Base-by-base conservation (phyloP, 2,797 vertebrate species). In the Arctocebus calabarensis region DNA sequence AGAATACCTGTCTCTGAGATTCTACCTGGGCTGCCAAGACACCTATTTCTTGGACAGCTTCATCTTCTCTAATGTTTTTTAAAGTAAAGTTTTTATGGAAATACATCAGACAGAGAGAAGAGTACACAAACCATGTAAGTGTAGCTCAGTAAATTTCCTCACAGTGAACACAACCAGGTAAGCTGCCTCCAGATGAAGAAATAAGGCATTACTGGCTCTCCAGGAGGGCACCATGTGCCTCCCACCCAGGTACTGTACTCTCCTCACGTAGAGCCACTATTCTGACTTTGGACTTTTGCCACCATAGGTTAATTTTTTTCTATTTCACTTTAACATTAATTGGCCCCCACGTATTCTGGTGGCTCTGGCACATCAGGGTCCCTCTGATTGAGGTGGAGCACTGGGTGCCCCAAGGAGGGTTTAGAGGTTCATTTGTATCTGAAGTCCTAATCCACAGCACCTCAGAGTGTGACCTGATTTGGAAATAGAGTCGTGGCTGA, bases 51-150 rank as follows among this genome's bases (percentile, higher is more conserved):
- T 62, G 27, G 52, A 74, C 29, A 55, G 37, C 59, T 73, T 55
- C 27, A 75, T 74, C 45, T 78, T 83, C 73, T 75, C 10, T 68
- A 81, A 34, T 66, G 23, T 32, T 94, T 79, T 86, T 89, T 84
- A 1, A 86, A 61, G 64, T 29, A 9, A 40, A 73, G 8, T 62
- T 81, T 79, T 43, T 57, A 17, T 9, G 45, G 70, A 79, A 88
- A 45, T 48, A 13, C 11, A 61, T 22, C 25, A 92, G 37, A 40
- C 9, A 34, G 40, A 16, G 2, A 34, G 27, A 84, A 32, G 52
- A 84, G n/a, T 37, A 52, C 8, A 64, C n/a, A 64, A 20, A 73
- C 7, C 11, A 14, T 12, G 0, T 43, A 48, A 16, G 2, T 32
- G 13, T 22, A 37, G 66, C 22, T 75, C 57, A 48, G 2, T 57